Evolutionary conservation across 30 jellyfish, hydroid and myxozoan species (phyloP).

Genomic region (Catostylus mosaicus): DNA sequence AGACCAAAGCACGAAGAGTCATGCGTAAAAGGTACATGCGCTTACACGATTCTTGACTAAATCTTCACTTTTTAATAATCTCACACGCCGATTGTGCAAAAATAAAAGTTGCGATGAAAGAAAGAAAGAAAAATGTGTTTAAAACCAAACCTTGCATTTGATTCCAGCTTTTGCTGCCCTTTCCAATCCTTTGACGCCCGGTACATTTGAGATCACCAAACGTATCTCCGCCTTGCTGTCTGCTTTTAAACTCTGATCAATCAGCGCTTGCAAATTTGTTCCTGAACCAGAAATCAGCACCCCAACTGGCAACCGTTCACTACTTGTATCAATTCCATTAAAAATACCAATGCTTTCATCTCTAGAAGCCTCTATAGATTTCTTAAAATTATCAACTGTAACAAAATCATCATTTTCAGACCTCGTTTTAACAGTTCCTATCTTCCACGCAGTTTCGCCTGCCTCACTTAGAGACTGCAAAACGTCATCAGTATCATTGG

Average conservation of each 20-base stretch:
- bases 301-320: conserved; percentile 72
- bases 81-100: neutral
- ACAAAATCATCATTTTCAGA: conserved; percentile 35
- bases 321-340: neutral
- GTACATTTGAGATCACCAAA: conserved; percentile 87
- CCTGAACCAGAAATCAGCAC: conserved; percentile 96
- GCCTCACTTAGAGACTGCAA: conserved; percentile 32
- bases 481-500: conserved; percentile 29
- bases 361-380: conserved; percentile 7
- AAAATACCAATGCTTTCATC: neutral
- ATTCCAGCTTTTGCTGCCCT: conserved; percentile 89
- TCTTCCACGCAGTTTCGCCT: conserved; percentile 70
- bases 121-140: neutral
- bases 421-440: conserved; percentile 62
- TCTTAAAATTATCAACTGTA: conserved; percentile 31
- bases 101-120: neutral
- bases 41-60: neutral
- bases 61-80: too few relatives aligned
- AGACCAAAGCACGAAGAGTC: too few relatives aligned
- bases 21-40: too few relatives aligned
- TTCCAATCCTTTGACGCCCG: conserved; percentile 87
- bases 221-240: conserved; percentile 79
- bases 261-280: conserved; percentile 94
- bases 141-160: conserved; percentile 60
- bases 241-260: conserved; percentile 72